Conservation (phyloP, 2,888 invertebrate genomes). For the Philereme vetulata region DNA sequence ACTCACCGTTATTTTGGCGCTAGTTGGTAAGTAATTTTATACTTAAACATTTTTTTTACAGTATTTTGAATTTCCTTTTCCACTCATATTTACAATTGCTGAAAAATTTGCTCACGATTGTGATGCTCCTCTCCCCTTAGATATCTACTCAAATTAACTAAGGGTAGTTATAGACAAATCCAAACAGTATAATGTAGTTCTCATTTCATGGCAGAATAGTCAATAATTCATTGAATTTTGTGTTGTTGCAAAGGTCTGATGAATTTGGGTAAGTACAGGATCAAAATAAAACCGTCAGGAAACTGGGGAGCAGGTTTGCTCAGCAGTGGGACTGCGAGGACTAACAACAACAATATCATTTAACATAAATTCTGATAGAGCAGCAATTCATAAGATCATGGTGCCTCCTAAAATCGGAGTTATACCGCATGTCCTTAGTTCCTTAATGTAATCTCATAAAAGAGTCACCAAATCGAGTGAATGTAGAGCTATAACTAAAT, state of each 20-base stretch:
- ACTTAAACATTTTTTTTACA: not conserved
- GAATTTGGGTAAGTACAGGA: slow-evolving; percentile 22
- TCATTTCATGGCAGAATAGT: slow-evolving; percentile 2
- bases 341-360: not conserved
- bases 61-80: too few species aligned
- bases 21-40: slow-evolving; percentile 93
- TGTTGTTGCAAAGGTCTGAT: slow-evolving; percentile 27
- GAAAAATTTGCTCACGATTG: too few species aligned
- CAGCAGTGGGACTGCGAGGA: not conserved
- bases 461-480: not conserved
- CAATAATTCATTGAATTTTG: slow-evolving; percentile 16
- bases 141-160: too few species aligned
- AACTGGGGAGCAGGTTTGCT: not conserved
- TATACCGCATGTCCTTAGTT: not conserved
- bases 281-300: not conserved
- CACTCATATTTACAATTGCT: too few species aligned
- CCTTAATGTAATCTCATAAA: too few species aligned
- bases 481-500: not conserved
- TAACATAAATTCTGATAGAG: not conserved
- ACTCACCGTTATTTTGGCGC: slow-evolving; percentile 97
- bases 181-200: too few species aligned
- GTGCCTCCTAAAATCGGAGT: not conserved
- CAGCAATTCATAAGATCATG: not conserved
- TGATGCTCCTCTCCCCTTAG: too few species aligned
- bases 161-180: too few species aligned